Percentiles rank a stretch among this genome's conserved stretches.
Conservation (phyloP, 2,113 vertebrate genomes). For the Megaceryle maxima region DNA sequence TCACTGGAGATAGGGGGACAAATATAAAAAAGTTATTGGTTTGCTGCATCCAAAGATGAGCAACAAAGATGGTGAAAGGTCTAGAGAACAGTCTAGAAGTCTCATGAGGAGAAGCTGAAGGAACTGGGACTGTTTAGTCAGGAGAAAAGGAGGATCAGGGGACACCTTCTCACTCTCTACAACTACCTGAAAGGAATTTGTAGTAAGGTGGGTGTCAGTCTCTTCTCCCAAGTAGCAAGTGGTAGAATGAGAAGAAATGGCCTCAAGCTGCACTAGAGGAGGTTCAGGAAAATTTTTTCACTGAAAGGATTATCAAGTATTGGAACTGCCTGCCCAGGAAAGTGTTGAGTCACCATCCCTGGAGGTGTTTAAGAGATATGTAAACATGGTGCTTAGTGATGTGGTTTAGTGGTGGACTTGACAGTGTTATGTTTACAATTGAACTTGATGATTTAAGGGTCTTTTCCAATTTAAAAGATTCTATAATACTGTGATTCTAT, state of each 20-base stretch:
- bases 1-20: background rate
- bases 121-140: background rate
- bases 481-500: background rate
- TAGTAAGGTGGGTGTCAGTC: rapidly evolving
- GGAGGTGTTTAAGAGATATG: background rate
- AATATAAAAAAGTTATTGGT: background rate
- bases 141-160: background rate
- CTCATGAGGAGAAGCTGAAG: background rate
- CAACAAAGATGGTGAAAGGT: background rate
- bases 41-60: background rate
- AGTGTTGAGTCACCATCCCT: too few relatives aligned
- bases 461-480: background rate
- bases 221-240: background rate
- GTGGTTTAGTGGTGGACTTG: background rate
- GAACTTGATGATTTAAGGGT: background rate
- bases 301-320: background rate
- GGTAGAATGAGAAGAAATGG: background rate
- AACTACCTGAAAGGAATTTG: background rate
- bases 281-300: background rate
- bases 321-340: background rate
- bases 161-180: background rate
- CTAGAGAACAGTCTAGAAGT: background rate
- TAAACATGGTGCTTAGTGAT: rapidly evolving
- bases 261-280: background rate
- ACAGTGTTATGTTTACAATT: background rate